phyloP scores from a whole-genome alignment of 2,113 vertebrate species.

The Gopherus evgoodei region DNA sequence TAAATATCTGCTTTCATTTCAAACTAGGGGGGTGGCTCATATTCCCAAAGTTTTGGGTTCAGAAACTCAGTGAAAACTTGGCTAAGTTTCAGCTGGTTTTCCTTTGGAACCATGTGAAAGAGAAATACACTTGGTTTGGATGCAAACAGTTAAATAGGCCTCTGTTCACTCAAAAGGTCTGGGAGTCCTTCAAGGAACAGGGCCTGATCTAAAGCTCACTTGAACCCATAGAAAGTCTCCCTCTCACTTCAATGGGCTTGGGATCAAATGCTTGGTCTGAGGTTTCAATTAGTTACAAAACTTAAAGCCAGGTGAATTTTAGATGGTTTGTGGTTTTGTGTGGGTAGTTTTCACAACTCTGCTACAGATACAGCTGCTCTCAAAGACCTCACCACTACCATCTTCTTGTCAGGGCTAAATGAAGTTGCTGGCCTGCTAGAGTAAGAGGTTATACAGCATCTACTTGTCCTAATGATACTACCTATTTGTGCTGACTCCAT shows the following conservation, averaged over 20 bases:
- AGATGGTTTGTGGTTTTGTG: not conserved
- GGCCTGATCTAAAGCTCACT: not conserved
- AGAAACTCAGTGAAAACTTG: not conserved
- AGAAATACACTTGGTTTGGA: not conserved
- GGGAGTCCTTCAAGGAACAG: not conserved
- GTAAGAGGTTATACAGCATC: not conserved
- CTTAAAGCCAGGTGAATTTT: not conserved
- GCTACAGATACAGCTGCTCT: not conserved
- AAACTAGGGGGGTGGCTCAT: rapidly evolving
- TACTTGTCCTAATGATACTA: not conserved
- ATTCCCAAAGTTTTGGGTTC: not conserved
- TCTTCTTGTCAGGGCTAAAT: not conserved
- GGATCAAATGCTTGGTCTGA: not conserved
- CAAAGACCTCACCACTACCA: not conserved
- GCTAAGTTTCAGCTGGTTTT: not conserved
- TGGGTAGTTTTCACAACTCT: not conserved
- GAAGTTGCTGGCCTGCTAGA: not conserved
- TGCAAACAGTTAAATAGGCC: not conserved
- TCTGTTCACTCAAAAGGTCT: not conserved
- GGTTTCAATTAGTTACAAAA: not conserved
- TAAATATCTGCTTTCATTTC: not conserved
- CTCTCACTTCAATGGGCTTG: not conserved
- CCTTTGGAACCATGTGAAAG: not conserved
- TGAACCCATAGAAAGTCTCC: not conserved
- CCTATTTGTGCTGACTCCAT: not conserved